Evolutionary conservation across 2,113 vertebrate species (phyloP).

Genomic region (Pterocles orientalis): DNA sequence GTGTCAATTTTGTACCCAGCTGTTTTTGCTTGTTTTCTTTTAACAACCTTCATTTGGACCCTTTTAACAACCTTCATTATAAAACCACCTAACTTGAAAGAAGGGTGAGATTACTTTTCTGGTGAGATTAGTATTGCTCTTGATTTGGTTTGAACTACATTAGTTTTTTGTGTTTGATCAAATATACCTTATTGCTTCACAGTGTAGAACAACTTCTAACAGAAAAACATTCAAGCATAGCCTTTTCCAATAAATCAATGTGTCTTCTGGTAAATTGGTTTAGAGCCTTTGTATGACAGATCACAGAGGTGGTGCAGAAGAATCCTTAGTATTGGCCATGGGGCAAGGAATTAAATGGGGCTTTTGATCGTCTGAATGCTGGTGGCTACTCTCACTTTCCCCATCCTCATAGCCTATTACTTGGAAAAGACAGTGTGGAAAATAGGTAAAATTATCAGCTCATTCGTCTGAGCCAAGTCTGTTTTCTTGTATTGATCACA

Average conservation of each 20-base stretch:
- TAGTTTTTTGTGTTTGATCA: not conserved
- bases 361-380: fast-evolving
- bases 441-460: not conserved
- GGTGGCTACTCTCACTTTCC: not conserved
- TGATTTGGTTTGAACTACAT: not conserved
- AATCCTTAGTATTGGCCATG: not conserved
- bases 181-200: not conserved
- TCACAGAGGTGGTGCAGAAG: not conserved
- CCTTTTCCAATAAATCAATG: not conserved
- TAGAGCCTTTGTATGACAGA: not conserved
- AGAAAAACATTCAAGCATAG: not conserved
- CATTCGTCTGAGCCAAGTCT: not conserved
- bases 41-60: not conserved
- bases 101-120: not conserved
- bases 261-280: not conserved
- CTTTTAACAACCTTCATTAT: not conserved
- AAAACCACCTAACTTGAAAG: slow-evolving; percentile 40
- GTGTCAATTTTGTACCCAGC: not conserved
- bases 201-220: not conserved
- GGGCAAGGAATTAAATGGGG: not conserved
- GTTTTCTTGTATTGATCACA: not conserved
- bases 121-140: not conserved
- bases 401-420: not conserved
- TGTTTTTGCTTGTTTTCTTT: slow-evolving; percentile 40
- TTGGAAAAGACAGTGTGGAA: not conserved